Evolutionary conservation across 1,140 invertebrate species (phyloP), one percentile per base, ranked within the genome.

Genomic region (Cydia fagiglandana): DNA sequence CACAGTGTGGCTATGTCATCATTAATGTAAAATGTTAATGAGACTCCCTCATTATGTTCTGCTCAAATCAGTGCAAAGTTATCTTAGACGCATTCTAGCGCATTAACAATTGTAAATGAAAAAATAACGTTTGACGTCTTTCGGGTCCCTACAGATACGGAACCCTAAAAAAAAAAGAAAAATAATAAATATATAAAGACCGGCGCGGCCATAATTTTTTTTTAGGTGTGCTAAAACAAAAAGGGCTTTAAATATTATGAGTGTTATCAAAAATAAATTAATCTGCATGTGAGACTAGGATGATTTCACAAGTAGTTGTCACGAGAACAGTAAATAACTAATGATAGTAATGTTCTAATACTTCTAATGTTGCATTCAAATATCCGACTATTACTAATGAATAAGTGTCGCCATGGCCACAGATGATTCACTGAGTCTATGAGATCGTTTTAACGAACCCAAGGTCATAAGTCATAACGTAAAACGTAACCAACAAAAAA

Each of bases 241-340:
- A 50, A 50, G 41, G 41, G 41, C 41, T 45, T 45, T 13, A 45
- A 45, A 24, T 24, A 15, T n/a, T 50, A 50, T 50, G 47, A 50
- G 1, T n/a, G 13, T n/a, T 6, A 53, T 4, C 2, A n/a, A 15
- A 53, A 15, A 53, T 0, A 6, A 53, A n/a, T 47, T 47, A 47
- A 12, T 53, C 50, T 4, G 10, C 50, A 4, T 53, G 4, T 53
- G 15, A 30, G 10, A n/a, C 10, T 53, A 53, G 15, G 50, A 53
- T 53, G 50, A 53, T 50, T 50, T 64, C 56, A 64, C n/a, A n/a
- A n/a, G n/a, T 64, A 64, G 17, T 15, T 66, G 64, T 66, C 30
- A 66, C 30, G 12, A 12, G 9, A 30, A 20, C 20, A 28, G 34
- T 38, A 38, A 38, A 66, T 66, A 66, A 66, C 2, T 66, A 66